Conservation (phyloP, 1,140 invertebrate genomes). For the Drosophila lacertosa region DNA sequence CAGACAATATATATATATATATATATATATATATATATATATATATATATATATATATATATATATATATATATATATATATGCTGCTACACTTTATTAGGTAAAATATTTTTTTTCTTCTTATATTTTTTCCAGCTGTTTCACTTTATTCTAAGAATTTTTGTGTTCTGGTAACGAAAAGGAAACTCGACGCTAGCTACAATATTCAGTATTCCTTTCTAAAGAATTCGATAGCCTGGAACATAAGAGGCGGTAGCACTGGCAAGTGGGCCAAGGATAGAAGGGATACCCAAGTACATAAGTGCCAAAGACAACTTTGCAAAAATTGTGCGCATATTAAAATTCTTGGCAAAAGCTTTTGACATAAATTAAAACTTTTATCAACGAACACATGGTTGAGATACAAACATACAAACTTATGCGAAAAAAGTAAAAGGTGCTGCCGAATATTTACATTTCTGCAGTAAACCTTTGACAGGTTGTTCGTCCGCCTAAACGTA, state of each 20-base stretch:
- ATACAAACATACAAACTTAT: slow-evolving; percentile 5
- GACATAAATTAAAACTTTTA: slow-evolving; percentile 83
- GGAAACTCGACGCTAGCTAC: background rate
- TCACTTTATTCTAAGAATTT: background rate
- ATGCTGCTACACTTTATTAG: background rate
- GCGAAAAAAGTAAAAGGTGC: slow-evolving; percentile 2
- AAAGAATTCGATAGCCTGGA: slow-evolving; percentile 51
- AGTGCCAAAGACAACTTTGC: slow-evolving; percentile 63
- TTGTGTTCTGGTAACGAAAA: background rate
- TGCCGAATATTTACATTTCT: slow-evolving; percentile 1
- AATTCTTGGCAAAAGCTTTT: slow-evolving; percentile 83
- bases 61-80: background rate
- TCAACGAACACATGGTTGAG: slow-evolving; percentile 30
- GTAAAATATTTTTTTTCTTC: background rate
- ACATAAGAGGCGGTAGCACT: slow-evolving; percentile 10
- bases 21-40: too few relatives aligned
- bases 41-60: background rate
- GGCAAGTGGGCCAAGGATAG: background rate
- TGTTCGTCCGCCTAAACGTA: background rate
- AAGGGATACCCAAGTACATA: slow-evolving; percentile 36
- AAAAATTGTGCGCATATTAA: slow-evolving; percentile 83
- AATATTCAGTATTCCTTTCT: slow-evolving; percentile 8
- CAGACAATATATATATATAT: too few relatives aligned
- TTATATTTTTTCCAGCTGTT: background rate
- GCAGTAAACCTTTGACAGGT: too few relatives aligned